Base-by-base conservation (phyloP, 2,888 invertebrate genomes). In the Drosophila cracens region DNA sequence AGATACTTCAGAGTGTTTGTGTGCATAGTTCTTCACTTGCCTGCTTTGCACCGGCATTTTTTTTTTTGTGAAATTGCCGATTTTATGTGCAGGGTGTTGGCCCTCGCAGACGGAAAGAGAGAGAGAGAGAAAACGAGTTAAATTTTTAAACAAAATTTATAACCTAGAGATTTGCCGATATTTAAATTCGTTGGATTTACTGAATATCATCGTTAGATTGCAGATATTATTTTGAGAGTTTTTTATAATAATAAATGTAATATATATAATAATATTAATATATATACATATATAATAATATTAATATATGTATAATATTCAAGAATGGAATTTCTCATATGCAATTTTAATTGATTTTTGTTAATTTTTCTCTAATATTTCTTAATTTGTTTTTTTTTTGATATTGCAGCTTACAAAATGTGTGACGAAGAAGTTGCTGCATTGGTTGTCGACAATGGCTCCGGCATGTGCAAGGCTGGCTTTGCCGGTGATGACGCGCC, bases 351-450 rank as follows among this genome's bases (percentile, higher is more conserved):
- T 72, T 66, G 57, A 70, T 67, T 67, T 57, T 74, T 65, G 61
- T 63, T 64, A 27, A 53, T 64, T 54, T 38, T 46, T 52, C 74
- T 61, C 16, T 52, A 21, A 21, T 7, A 46, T 21, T n/a, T 21
- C 5, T 5, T 2, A 25, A 25, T 31, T 16, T 13, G 0, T 25
- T 2, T 67, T 69, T 65, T 60, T 27, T 67, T 64, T 48, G n/a
- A 5, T 33, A 7, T 87, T 91, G 51, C 70, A 92, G 93, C 91
- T 92, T 90, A 91, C 91, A 96, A 95, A 93, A 97, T 97, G 97
- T 97, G 97, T 95, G 98, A 98, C 96, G 98, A 98, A 94, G 98
- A 98, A 95, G 97, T 98, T 95, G 97, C 98, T 94, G 97, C 97
- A 93, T 95, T 97, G 93, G 97, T 97, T 93, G 96, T 97, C 91